A percentile compares a stretch with the other conserved stretches of the same genome.
These are phyloP conservation scores for Tupiocoris notatus DNA, from an alignment of 2,888 invertebrate genomes.

Conservation along the genomic window DNA sequence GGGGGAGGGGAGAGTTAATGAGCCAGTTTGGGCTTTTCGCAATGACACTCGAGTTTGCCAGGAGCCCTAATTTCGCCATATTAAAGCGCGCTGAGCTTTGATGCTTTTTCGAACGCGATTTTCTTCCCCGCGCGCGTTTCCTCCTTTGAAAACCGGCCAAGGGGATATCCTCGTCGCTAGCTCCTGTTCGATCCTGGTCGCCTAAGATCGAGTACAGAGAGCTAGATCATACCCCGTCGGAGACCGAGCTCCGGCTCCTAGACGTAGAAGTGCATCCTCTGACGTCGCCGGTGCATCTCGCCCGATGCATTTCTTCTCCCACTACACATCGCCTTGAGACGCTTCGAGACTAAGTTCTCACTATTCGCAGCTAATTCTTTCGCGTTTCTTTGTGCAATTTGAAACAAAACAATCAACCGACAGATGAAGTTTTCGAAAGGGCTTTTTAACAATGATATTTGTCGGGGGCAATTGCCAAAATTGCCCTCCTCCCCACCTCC, in stretches of 20 bases:
- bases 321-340: not conserved
- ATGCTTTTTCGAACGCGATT: not conserved
- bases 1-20: not conserved
- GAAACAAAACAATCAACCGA: too few species aligned
- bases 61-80: not conserved
- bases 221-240: conserved; percentile 43
- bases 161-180: not conserved
- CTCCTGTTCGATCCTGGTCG: conserved; percentile 42
- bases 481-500: too few species aligned
- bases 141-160: not conserved
- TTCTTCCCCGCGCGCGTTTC: not conserved
- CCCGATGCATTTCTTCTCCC: conserved; percentile 38
- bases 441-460: too few species aligned
- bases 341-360: too few species aligned
- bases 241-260: not conserved
- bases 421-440: too few species aligned
- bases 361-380: too few species aligned
- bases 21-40: not conserved
- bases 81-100: too few species aligned
- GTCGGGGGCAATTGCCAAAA: too few species aligned
- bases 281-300: conserved; percentile 45
- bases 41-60: not conserved
- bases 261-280: conserved; percentile 40
- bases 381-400: too few species aligned
- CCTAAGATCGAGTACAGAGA: conserved; percentile 47